phyloP scores from a whole-genome alignment of 2,113 vertebrate genomes.

The Psittacula cyanocephala region DNA sequence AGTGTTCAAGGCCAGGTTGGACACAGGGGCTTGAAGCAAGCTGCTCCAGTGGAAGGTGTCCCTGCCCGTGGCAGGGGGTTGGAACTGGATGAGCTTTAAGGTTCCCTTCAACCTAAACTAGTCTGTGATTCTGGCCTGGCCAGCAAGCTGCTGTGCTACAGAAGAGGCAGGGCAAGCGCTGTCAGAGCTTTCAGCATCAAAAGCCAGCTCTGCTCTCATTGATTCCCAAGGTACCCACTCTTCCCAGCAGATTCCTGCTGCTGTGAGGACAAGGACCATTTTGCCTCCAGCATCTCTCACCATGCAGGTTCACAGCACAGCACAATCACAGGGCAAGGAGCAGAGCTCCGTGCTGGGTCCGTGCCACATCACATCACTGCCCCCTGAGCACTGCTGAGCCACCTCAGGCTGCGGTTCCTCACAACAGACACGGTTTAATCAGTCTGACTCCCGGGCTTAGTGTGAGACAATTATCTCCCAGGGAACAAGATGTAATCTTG shows the following conservation, averaged over 20 bases:
- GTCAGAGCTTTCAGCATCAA: neutral
- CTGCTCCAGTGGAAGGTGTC: neutral
- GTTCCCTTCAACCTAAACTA: neutral
- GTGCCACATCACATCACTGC: neutral
- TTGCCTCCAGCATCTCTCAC: no score
- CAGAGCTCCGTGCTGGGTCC: neutral
- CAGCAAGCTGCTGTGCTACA: accelerated
- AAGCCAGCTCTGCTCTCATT: neutral
- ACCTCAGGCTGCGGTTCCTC: neutral
- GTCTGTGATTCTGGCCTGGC: neutral
- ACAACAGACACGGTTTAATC: neutral
- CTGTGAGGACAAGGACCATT: neutral
- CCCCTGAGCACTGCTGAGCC: neutral
- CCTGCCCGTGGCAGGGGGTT: neutral
- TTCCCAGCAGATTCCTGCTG: neutral
- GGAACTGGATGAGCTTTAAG: neutral
- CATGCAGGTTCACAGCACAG: accelerated
- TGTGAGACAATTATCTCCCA: neutral
- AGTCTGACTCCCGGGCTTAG: neutral
- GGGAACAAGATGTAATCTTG: neutral
- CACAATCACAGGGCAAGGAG: neutral
- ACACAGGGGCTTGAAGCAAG: neutral
- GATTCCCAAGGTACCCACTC: neutral
- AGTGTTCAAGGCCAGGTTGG: neutral
- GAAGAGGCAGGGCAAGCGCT: neutral